These are phyloP conservation scores for Anastrepha obliqua DNA, from an alignment of 1,140 invertebrate genomes.

Conservation along the genomic window DNA sequence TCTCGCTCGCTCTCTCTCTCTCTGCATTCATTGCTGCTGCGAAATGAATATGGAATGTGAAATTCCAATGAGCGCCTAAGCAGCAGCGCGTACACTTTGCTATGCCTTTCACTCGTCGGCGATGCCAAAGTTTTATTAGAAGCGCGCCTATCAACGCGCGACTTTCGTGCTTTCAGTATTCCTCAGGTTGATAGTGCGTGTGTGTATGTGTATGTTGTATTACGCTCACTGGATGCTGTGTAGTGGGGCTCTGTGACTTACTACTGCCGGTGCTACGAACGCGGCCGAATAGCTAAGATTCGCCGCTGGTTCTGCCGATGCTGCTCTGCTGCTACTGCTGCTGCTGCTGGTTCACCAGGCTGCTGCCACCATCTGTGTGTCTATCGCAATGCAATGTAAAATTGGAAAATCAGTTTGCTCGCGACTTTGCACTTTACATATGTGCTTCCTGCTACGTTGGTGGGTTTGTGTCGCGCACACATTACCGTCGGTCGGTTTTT, in stretches of 20 bases:
- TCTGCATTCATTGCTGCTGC: neutral
- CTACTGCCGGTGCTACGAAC: constrained; percentile 3
- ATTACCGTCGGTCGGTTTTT: constrained; percentile 43
- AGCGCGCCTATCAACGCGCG: neutral
- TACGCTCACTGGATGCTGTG: constrained; percentile 20
- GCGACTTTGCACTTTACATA: constrained; percentile 45
- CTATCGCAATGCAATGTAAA: constrained; percentile 30
- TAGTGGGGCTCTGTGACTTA: neutral
- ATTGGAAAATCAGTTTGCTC: constrained; percentile 51
- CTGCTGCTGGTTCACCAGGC: too few relatives aligned
- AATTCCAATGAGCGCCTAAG: neutral
- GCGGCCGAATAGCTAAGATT: constrained; percentile 21
- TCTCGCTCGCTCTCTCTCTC: neutral
- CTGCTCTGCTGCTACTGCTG: too few relatives aligned
- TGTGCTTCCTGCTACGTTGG: constrained; percentile 44
- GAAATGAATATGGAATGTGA: constrained; percentile 42
- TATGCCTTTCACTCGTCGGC: neutral
- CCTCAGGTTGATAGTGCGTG: neutral
- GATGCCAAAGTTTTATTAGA: neutral
- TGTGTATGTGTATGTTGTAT: neutral
- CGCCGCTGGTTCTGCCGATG: neutral
- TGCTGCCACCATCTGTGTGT: neutral
- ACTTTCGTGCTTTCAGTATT: constrained; percentile 23
- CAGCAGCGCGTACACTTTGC: neutral
- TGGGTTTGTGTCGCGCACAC: constrained; percentile 15